A percentile compares a stretch with the other conserved stretches of the same genome.
Conservation (phyloP, 2,888 invertebrate species). For the Napeogenes inachia region DNA sequence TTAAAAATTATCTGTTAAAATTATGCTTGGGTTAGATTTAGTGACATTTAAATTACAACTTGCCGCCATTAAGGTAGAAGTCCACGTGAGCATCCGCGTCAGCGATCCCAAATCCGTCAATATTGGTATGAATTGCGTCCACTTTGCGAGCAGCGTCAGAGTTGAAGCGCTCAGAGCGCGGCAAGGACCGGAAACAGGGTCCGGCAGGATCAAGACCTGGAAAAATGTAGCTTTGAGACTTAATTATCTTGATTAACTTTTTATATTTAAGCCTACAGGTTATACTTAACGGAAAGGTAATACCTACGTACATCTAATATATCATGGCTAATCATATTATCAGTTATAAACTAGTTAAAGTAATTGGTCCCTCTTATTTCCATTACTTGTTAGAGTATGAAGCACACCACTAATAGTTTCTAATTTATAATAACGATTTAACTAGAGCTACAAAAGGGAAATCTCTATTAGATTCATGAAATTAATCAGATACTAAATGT, state of each 20-base stretch:
- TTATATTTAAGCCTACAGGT: too few species aligned
- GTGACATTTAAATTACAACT: slow-evolving; percentile 2
- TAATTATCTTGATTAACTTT: too few species aligned
- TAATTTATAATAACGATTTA: not conserved
- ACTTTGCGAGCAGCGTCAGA: slow-evolving; percentile 49
- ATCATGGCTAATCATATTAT: not conserved
- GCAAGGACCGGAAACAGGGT: slow-evolving; percentile 63
- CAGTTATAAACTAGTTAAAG: not conserved
- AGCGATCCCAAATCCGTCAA: slow-evolving; percentile 66
- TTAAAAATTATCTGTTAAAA: not conserved
- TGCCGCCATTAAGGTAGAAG: slow-evolving; percentile 68
- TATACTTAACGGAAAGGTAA: too few species aligned
- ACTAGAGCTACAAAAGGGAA: slow-evolving; percentile 1
- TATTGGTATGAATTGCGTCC: slow-evolving; percentile 64
- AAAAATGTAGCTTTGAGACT: not conserved
- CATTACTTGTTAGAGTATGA: not conserved
- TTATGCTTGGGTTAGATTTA: too few species aligned
- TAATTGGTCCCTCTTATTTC: not conserved
- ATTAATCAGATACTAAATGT: not conserved
- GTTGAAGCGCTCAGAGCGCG: slow-evolving; percentile 49
- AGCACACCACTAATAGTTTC: not conserved
- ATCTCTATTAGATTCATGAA: slow-evolving; percentile 4
- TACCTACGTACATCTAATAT: too few species aligned
- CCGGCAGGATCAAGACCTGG: slow-evolving; percentile 66
- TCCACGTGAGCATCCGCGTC: slow-evolving; percentile 61